Base-by-base conservation (phyloP, 2,797 vertebrate species). In the Danio choprae region DNA sequence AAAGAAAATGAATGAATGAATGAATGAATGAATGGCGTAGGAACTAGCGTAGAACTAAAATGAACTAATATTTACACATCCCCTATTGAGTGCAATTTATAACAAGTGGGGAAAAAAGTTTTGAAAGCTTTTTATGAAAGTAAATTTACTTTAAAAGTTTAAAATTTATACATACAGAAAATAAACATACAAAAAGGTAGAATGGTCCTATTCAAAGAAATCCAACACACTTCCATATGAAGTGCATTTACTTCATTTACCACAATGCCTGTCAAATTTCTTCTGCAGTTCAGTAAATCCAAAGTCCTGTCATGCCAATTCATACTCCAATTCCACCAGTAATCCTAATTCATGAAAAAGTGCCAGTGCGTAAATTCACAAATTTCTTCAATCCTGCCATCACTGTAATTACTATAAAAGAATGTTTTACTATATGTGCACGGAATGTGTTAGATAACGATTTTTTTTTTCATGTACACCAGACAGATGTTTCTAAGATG, bases 391-490 rank as follows among this genome's bases (percentile, higher is more conserved):
- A 18, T 40, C 67, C 36, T 70, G 29, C 67, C 48, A 40, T 50
- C 16, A 70, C 6, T 40, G 51, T 43, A 56, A 43, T 43, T 43
- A 56, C 69, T 22, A 12, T 56, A 56, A 20, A 44, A 46, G 29
- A 13, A 74, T 56, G 60, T 12, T 65, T 53, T 74, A 40, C 48
- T 56, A 40, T n/a, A n/a, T n/a, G n/a, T n/a, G n/a, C n/a, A n/a
- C 7, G 18, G 70, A 67, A 81, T 60, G 43, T 50, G 48, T 46
- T 51, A 40, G 29, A 68, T 29, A 74, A 73, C 36, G 38, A 55
- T 44, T 13, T 75, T 51, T 44, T 53, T 36, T 81, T 51, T 55
- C 22, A 51, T 75, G 38, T 41, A 36, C 3, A 68, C 43, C 6
- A 50, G 72, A 62, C 44, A 65, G 15, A 67, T 36, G 62, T 53